phyloP scores from a whole-genome alignment of 92 coral and sea anemone species.

The Parazoanthus darwini region DNA sequence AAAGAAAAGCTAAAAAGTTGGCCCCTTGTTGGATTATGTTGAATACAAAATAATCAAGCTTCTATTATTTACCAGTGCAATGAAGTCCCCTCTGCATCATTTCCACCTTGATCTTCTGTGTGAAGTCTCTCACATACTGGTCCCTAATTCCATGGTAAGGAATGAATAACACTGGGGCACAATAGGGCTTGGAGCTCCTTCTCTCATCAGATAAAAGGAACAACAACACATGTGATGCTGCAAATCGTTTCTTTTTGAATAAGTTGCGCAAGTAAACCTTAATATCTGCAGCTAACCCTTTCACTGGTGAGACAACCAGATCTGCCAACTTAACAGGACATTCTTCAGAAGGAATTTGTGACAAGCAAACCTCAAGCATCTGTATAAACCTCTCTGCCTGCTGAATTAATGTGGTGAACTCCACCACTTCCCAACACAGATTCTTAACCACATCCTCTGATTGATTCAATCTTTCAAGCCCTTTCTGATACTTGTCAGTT shows the following conservation, averaged over 20 bases:
- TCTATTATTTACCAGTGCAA: too few species aligned
- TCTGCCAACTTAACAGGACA: not conserved
- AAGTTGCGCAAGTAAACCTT: not conserved
- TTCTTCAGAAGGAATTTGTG: not conserved
- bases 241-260: not conserved
- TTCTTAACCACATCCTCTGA: not conserved
- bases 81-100: too few species aligned
- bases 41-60: too few species aligned
- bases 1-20: too few species aligned
- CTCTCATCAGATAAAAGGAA: not conserved
- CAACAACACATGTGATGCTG: not conserved
- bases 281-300: not conserved
- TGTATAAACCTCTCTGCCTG: not conserved
- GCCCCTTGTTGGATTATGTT: too few species aligned
- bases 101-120: too few species aligned
- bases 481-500: not conserved
- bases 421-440: not conserved
- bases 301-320: not conserved
- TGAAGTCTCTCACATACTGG: not conserved
- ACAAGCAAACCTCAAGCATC: not conserved
- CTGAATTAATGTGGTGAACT: not conserved
- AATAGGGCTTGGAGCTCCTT: not conserved
- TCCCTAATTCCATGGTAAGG: not conserved
- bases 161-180: not conserved
- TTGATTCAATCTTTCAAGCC: not conserved